phyloP scores from a whole-genome alignment of 2,888 invertebrate species.

The Thysanoteuthis rhombus region DNA sequence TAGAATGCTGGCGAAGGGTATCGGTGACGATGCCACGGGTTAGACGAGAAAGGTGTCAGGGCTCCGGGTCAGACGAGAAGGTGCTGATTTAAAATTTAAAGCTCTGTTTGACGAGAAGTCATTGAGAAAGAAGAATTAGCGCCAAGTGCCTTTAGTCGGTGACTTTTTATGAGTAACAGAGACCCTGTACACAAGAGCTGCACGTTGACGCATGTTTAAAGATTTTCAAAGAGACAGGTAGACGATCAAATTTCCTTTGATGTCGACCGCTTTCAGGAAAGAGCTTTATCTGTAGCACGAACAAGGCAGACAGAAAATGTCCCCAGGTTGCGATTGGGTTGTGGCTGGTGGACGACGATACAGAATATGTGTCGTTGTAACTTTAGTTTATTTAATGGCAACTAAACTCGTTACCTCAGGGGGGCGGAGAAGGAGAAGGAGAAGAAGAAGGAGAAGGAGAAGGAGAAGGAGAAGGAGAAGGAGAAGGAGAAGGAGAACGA shows the following conservation, averaged over 20 bases:
- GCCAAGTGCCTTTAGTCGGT: background rate
- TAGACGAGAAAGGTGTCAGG: no score
- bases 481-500: no score
- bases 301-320: background rate
- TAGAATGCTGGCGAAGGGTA: background rate
- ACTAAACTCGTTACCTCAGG: background rate
- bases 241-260: background rate
- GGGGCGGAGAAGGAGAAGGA: no score
- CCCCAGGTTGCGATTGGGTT: no score
- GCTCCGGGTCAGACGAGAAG: no score
- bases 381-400: background rate
- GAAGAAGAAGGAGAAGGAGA: background rate
- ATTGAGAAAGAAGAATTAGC: background rate
- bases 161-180: background rate
- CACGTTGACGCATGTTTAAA: background rate
- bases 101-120: background rate
- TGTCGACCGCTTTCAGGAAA: background rate
- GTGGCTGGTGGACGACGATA: no score
- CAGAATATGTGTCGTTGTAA: background rate
- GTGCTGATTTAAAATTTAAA: background rate
- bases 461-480: background rate
- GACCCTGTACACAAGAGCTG: background rate
- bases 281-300: constrained; percentile 12
- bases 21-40: background rate
- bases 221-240: background rate